Base-by-base conservation (phyloP, 37 sponge, comb jelly and placozoan species). In the Mnemiopsis leidyi region DNA sequence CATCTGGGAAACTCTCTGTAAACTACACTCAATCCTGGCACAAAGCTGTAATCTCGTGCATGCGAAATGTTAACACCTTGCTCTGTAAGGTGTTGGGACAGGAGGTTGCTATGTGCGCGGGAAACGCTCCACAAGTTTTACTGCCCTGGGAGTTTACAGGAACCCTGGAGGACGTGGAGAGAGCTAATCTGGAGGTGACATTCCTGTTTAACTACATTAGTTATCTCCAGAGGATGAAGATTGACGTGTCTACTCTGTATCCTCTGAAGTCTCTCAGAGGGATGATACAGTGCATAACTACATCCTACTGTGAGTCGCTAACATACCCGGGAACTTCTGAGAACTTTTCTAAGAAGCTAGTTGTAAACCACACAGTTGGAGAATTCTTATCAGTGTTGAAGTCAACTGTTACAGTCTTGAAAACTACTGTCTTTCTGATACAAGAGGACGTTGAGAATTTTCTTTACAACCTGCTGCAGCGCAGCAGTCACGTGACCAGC, bases 1-100 rank as follows among this genome's bases (percentile, higher is more conserved):
- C 90, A 85, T 40, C 90, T 23, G 90, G 90, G n/a, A 85, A 85
- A 26, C 24, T 39, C 2, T 40, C 29, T n/a, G 25, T 21, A 7
- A 85, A 38, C 23, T 85, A 85, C 61, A n/a, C 29, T 23, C 18
- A 40, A 0, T 40, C 61, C 20, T 85, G 90, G 90, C 37, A 26
- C 24, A 38, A 85, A 40, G 32, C 40, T 23, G n/a, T 7, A 39
- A 5, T 38, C 1, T 25, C 32, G 9, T 40, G 48, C 39, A 0
- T 39, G 5, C 48, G 0, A 24, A 40, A 25, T 21, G 38, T 85
- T 5, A 85, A 40, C 40, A 40, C 2, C 23, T 21, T 85, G 90
- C 30, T 85, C 13, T 38, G 39, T 3, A 38, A 25, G 20, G 26
- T 85, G 9, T 0, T 26, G 5, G 90, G 90, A 28, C 9, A 21